These are phyloP conservation scores for Corvus moneduloides DNA, from an alignment of 2,113 vertebrate genomes.

Conservation along the genomic window DNA sequence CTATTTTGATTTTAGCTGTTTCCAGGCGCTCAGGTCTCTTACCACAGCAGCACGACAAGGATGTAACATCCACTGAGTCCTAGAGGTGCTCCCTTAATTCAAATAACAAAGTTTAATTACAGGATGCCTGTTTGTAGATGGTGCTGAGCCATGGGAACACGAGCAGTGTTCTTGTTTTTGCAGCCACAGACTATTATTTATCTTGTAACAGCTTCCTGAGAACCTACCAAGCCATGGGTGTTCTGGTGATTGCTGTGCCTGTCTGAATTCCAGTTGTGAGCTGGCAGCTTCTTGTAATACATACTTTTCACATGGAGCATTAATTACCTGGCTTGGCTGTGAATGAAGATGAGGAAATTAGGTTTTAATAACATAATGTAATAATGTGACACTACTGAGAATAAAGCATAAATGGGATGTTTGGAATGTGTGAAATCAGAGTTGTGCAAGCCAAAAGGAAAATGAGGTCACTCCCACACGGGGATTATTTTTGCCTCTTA, in stretches of 20 bases:
- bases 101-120: background rate
- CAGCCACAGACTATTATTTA: background rate
- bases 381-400: background rate
- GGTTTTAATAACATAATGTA: background rate
- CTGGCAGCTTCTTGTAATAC: background rate
- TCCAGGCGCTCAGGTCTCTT: background rate
- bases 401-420: background rate
- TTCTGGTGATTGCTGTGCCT: background rate
- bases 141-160: background rate
- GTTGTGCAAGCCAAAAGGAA: background rate
- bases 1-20: background rate
- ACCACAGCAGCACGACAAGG: background rate
- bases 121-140: background rate
- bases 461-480: background rate
- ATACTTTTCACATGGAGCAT: background rate
- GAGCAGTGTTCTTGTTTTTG: background rate
- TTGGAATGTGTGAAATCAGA: background rate
- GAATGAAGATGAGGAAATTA: background rate
- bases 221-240: background rate
- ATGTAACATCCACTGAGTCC: background rate
- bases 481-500: background rate
- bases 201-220: background rate
- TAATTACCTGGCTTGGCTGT: background rate
- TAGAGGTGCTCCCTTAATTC: background rate
- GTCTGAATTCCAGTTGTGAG: background rate